These are phyloP conservation scores for Sebastolobus altivelis DNA, from an alignment of 2,797 vertebrate genomes.

Conservation along the genomic window DNA sequence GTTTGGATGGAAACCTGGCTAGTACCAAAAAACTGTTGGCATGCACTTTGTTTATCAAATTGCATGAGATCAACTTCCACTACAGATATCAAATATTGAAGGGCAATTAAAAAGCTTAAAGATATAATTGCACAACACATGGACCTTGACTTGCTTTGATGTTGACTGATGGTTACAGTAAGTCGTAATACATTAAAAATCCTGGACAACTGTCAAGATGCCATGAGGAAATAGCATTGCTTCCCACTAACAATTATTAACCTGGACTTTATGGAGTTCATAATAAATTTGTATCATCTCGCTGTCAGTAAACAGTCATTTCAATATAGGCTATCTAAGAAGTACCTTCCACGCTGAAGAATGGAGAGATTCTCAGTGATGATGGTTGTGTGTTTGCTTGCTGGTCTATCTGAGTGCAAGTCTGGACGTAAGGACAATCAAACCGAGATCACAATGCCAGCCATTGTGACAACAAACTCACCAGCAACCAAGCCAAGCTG, in stretches of 20 bases:
- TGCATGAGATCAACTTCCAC: background rate
- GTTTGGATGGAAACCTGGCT: background rate
- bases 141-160: background rate
- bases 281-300: background rate
- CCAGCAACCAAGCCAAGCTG: background rate
- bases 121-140: background rate
- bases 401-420: constrained; percentile 2
- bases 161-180: background rate
- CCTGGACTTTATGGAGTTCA: background rate
- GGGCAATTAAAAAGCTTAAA: background rate
- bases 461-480: rapidly evolving
- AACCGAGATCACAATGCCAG: background rate
- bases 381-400: constrained; percentile 18
- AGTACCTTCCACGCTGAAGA: background rate
- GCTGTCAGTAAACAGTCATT: background rate
- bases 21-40: background rate
- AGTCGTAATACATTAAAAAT: background rate
- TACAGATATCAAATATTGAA: background rate
- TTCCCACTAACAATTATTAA: constrained; percentile 7
- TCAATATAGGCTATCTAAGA: background rate
- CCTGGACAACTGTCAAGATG: background rate
- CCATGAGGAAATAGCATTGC: background rate
- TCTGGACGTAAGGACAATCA: rapidly evolving
- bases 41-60: background rate
- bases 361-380: constrained; percentile 7